These are phyloP conservation scores for Eretmochelys imbricata DNA, from an alignment of 2,113 vertebrate genomes.

Conservation along the genomic window DNA sequence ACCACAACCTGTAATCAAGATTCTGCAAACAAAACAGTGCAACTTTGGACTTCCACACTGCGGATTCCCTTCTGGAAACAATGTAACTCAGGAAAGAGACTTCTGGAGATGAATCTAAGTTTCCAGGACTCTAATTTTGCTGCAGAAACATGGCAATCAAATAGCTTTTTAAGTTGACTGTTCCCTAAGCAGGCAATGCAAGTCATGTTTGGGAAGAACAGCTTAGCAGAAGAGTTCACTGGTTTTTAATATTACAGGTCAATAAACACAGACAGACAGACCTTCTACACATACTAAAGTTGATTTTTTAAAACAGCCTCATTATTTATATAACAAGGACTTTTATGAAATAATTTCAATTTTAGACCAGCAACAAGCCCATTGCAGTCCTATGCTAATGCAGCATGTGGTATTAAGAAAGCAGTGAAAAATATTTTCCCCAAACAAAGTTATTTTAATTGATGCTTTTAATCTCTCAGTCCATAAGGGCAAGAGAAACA, in stretches of 20 bases:
- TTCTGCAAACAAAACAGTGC: background rate
- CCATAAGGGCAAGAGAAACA: background rate
- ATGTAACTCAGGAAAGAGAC: background rate
- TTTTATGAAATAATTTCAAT: background rate
- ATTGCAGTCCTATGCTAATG: background rate
- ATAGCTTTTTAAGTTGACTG: background rate
- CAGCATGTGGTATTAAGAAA: background rate
- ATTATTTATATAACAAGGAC: background rate
- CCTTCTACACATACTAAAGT: background rate
- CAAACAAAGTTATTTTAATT: background rate
- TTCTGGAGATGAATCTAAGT: constrained; percentile 18
- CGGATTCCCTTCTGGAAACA: background rate
- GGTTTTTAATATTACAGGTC: background rate
- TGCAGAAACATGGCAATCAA: background rate
- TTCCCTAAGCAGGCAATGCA: background rate
- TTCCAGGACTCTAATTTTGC: background rate
- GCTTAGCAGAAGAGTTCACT: constrained; percentile 7
- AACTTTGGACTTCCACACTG: background rate
- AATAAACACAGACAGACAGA: background rate
- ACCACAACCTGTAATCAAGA: background rate
- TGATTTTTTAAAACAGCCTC: background rate
- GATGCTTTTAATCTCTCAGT: background rate
- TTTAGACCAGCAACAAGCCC: background rate
- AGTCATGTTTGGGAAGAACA: constrained; percentile 31
- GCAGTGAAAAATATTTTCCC: background rate